Base-by-base conservation (phyloP, 1,140 invertebrate species). In the Tetramorium alpestre region DNA sequence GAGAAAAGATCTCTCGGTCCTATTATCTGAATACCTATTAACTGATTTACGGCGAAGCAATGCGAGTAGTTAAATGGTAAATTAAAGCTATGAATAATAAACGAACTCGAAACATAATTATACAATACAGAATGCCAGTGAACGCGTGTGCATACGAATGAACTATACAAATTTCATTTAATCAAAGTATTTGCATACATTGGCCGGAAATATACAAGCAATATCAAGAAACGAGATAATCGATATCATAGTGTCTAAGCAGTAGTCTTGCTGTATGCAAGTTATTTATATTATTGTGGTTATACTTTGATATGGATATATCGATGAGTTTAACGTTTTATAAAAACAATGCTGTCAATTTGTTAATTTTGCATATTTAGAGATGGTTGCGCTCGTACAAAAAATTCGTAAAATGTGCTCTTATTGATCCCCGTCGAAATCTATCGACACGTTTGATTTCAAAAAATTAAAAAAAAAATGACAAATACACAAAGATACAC, bases 81-180 rank as follows among this genome's bases (percentile, higher is more conserved):
- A 65, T 78, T 81, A 56, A 56, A 81, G 65, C 49, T 54, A 81
- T 81, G 22, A 81, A 70, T 70, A 70, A 72, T 72, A 56, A 69
- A 72, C 8, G 10, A 56, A 64, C 64, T 62, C n/a, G 38, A 28
- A 69, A 81, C 16, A 16, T 54, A 70, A 70, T 81, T 54, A 67
- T 67, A 16, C 7, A 16, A 70, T 54, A 69, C 47, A 7, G 47
- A 28, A 54, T 70, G 13, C 33, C 0, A 6, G 10, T n/a, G 13
- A 22, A 51, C 28, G 28, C 41, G 60, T 2, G 60, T 2, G 41
- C 44, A 51, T 33, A 33, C 28, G n/a, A 33, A 64, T 54, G 56
- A 65, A 54, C 13, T 28, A 25, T 11, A 41, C 11, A 70, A 49
- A 67, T 51, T 25, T 69, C 41, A 69, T 41, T 70, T 81, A 64